Evolutionary conservation across 2,797 vertebrate genomes (phyloP).

Genomic region (Odontamblyopus rebecca): DNA sequence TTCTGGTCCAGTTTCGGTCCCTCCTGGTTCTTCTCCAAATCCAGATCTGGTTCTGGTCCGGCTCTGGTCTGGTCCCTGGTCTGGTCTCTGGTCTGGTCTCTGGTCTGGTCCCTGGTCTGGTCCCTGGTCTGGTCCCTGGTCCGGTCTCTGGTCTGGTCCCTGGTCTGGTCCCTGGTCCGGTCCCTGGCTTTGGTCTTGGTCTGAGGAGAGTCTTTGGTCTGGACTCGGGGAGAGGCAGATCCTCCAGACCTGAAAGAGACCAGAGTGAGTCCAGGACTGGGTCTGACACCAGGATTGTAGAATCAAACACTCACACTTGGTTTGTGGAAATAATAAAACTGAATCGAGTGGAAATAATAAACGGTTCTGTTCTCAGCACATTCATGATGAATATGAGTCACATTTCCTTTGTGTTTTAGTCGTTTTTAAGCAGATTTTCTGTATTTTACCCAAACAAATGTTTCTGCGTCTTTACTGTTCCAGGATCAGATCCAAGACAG

Average conservation of each 20-base stretch:
- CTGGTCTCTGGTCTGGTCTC: conserved; percentile 51
- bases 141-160: not conserved
- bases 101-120: conserved; percentile 11
- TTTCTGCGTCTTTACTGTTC: too few species aligned
- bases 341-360: too few species aligned
- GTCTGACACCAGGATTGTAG: too few species aligned
- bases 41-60: not conserved
- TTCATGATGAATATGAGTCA: too few species aligned
- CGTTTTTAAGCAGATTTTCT: too few species aligned
- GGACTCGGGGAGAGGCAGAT: conserved; percentile 65
- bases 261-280: conserved; percentile 25
- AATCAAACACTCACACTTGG: too few species aligned
- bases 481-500: too few species aligned
- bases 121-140: not conserved
- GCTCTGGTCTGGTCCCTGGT: conserved; percentile 26
- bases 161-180: conserved; percentile 15
- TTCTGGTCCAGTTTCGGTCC: not conserved
- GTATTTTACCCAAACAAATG: too few species aligned
- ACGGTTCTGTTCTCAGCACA: too few species aligned
- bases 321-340: too few species aligned
- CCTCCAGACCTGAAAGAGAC: conserved; percentile 67
- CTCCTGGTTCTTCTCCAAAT: not conserved
- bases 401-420: too few species aligned
- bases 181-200: conserved; percentile 58
- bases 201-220: conserved; percentile 68